phyloP scores from a whole-genome alignment of 2,797 vertebrate species.

The Mus caroli region DNA sequence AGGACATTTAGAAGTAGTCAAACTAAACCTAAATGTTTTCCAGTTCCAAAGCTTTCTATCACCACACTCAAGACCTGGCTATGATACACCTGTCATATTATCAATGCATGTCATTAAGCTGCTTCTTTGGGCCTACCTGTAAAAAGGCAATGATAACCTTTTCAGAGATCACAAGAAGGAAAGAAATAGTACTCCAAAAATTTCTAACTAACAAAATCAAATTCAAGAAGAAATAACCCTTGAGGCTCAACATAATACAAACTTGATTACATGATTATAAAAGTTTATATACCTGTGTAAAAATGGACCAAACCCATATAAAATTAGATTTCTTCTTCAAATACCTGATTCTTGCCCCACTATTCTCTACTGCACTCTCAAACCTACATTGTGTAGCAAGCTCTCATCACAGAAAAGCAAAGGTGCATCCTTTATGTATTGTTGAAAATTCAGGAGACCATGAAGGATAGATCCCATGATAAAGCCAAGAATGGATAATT shows the following conservation, averaged over 20 bases:
- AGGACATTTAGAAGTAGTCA: conserved; percentile 20
- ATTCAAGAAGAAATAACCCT: not conserved
- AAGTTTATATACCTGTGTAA: not conserved
- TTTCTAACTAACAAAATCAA: conserved; percentile 38
- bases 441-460: conserved; percentile 37
- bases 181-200: conserved; percentile 11
- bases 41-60: conserved; percentile 44
- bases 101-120: not conserved
- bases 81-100: not conserved
- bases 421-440: conserved; percentile 12
- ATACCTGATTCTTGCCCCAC: not conserved
- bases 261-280: conserved; percentile 14
- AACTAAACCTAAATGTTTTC: conserved; percentile 46
- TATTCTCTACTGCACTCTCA: not conserved
- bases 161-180: not conserved
- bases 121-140: not conserved
- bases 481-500: conserved; percentile 41
- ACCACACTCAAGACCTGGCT: not conserved
- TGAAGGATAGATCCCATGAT: not conserved
- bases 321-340: conserved; percentile 16
- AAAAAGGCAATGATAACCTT: not conserved
- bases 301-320: not conserved
- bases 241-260: conserved; percentile 6
- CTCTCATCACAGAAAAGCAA: conserved; percentile 16
- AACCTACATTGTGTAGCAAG: not conserved